Percentiles rank a stretch among this genome's conserved stretches.
Conservation (phyloP, 2,888 invertebrate species). For the Heteropelma amictum region DNA sequence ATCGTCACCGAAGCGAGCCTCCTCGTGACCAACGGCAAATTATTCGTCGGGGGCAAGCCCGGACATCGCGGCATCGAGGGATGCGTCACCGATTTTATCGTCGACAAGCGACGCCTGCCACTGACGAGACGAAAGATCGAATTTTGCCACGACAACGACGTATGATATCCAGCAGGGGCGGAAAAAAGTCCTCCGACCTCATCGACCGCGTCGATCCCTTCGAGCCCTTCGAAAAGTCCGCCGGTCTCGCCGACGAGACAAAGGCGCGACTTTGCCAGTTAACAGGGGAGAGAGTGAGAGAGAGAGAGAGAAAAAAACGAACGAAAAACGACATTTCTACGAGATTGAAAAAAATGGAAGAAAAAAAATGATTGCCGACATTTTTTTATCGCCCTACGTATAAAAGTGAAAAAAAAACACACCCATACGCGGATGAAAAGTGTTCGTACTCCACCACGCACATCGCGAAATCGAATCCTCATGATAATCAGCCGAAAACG, state of each 20-base stretch:
- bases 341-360: no score
- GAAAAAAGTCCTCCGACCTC: conserved; percentile 29
- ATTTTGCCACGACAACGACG: conserved; percentile 76
- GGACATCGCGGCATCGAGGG: conserved; percentile 74
- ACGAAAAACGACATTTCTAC: no score
- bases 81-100: conserved; percentile 74
- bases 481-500: no score
- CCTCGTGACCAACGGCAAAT: conserved; percentile 74
- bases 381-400: conserved; percentile 1
- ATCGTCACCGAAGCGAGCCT: conserved; percentile 68
- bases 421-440: no score
- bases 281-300: no score
- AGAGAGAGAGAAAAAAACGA: no score
- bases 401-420: no score
- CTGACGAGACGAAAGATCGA: conserved; percentile 74
- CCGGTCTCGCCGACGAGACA: conserved; percentile 8
- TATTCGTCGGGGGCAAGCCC: conserved; percentile 75
- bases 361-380: conserved; percentile 9
- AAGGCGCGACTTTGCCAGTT: conserved; percentile 47
- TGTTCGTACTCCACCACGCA: no score
- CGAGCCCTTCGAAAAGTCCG: conserved; percentile 13
- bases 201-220: conserved; percentile 43
- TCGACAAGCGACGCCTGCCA: conserved; percentile 73
- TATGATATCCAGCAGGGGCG: conserved; percentile 72
- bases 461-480: no score